Evolutionary conservation across 2,888 invertebrate species (phyloP).

Genomic region (Conchocele bisecta): DNA sequence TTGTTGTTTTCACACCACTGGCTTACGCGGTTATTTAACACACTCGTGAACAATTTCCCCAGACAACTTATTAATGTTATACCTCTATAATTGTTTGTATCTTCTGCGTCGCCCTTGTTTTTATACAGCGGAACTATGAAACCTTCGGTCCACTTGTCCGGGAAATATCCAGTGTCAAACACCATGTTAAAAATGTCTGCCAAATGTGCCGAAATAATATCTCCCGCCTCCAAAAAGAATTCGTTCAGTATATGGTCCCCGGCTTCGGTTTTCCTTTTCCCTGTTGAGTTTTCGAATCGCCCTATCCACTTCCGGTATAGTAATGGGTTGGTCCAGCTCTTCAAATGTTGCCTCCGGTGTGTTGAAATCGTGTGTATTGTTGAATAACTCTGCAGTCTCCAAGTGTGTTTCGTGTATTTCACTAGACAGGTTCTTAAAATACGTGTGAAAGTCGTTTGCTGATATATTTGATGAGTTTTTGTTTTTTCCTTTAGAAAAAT

Average conservation of each 20-base stretch:
- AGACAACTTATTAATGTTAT: constrained; percentile 25
- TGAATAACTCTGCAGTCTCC: no score
- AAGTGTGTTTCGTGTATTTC: no score
- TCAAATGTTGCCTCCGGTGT: no score
- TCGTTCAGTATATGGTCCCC: constrained; percentile 15
- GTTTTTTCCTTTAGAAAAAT: constrained; percentile 4
- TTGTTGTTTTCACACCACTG: constrained; percentile 8
- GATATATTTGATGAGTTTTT: not conserved
- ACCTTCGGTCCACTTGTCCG: not conserved
- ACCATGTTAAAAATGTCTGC: not conserved
- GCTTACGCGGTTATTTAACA: constrained; percentile 18
- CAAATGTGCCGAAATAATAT: not conserved
- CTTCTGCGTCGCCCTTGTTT: not conserved
- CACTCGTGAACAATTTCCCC: constrained; percentile 23
- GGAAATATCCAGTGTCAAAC: not conserved
- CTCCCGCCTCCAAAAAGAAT: constrained; percentile 2
- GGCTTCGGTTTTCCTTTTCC: not conserved
- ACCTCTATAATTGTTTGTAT: not conserved
- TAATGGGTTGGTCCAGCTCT: no score
- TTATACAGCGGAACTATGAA: not conserved
- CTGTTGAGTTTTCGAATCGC: constrained; percentile 10
- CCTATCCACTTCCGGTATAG: not conserved
- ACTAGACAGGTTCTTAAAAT: constrained; percentile 4
- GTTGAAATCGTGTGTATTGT: no score
- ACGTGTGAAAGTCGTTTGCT: not conserved